A percentile compares a stretch with the other conserved stretches of the same genome.
Evolutionary conservation across 2,888 invertebrate genomes (phyloP).

Genomic region (Drosophila acutilabella): DNA sequence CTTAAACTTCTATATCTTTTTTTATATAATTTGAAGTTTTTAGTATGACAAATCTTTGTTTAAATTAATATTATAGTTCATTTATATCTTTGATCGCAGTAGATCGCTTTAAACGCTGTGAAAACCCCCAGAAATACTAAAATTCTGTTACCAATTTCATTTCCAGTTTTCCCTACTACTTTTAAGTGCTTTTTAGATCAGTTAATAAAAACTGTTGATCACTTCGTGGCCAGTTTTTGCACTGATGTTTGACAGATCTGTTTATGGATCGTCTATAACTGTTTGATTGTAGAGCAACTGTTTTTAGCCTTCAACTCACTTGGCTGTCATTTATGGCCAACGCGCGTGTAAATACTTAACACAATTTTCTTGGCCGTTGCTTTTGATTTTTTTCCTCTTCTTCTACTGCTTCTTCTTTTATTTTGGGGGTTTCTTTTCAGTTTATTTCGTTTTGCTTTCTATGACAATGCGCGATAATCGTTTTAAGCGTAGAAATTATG

Average conservation of each 20-base stretch:
- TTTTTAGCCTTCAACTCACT: conserved; percentile 37
- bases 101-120: too few relatives aligned
- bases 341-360: conserved; percentile 80
- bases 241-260: conserved; percentile 20
- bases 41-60: too few relatives aligned
- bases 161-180: too few relatives aligned
- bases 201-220: too few relatives aligned
- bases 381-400: conserved; percentile 31
- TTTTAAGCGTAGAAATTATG: conserved; percentile 69
- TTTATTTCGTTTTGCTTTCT: conserved; percentile 73
- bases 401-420: conserved; percentile 17
- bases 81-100: too few relatives aligned
- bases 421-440: conserved; percentile 24
- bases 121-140: too few relatives aligned
- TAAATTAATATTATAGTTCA: too few relatives aligned
- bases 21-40: too few relatives aligned
- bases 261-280: conserved; percentile 30
- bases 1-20: too few relatives aligned
- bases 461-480: conserved; percentile 66
- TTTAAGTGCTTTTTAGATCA: too few relatives aligned
- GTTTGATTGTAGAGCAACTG: conserved; percentile 40
- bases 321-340: conserved; percentile 59
- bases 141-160: too few relatives aligned
- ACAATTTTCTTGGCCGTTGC: conserved; percentile 63
- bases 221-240: too few relatives aligned